Percentiles rank a stretch among this genome's conserved stretches.
Evolutionary conservation across 2,888 invertebrate species (phyloP).

Genomic region (Acanthacorydalis orientalis): DNA sequence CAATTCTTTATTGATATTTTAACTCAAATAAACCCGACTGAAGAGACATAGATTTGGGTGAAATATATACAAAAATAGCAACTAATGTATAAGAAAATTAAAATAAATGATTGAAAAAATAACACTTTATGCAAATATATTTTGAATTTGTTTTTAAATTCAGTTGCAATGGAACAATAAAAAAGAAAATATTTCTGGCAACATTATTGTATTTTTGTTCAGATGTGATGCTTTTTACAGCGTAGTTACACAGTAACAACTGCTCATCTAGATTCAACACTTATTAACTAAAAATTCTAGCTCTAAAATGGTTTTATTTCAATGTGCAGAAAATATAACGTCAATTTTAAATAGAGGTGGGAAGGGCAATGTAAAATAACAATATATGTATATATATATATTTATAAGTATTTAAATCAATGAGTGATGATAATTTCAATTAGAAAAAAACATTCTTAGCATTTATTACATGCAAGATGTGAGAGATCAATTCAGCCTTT

Average conservation of each 20-base stretch:
- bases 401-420: no score
- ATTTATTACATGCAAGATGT: conserved; percentile 2
- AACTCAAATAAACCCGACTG: no score
- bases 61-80: no score
- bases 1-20: no score
- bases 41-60: no score
- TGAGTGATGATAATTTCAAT: no score
- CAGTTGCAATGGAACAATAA: conserved; percentile 13
- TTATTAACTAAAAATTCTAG: conserved; percentile 51
- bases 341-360: neutral
- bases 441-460: neutral
- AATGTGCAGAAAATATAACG: conserved; percentile 24
- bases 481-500: conserved; percentile 7
- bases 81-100: no score
- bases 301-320: conserved; percentile 23
- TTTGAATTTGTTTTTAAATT: no score
- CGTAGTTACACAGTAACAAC: conserved; percentile 58
- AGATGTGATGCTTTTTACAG: conserved; percentile 44
- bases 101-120: no score
- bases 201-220: conserved; percentile 49
- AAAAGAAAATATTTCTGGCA: conserved; percentile 34
- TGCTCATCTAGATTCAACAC: conserved; percentile 38
- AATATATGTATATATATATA: no score
- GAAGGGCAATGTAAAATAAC: neutral
- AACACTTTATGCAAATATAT: no score